Evolutionary conservation across 1,140 invertebrate genomes (phyloP).

Genomic region (Scaptomyza pallida): DNA sequence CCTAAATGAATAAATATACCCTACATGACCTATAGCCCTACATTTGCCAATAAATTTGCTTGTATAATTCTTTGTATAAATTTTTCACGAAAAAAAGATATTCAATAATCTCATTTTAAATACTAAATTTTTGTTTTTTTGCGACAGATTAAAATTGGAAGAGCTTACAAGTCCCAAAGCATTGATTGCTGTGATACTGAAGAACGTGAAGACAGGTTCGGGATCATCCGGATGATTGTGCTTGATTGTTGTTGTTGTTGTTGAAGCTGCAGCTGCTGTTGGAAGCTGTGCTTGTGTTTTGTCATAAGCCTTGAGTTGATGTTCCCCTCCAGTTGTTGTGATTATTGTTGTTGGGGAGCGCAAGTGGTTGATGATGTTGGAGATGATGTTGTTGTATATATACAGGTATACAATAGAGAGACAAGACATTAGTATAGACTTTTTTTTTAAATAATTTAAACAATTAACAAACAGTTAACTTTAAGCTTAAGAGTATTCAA

Average conservation of each 20-base stretch:
- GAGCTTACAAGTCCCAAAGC: constrained; percentile 66
- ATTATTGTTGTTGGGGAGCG: constrained; percentile 34
- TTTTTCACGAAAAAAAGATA: constrained; percentile 23
- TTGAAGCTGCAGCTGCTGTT: background rate
- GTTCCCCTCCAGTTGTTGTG: constrained; percentile 18
- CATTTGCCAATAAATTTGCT: constrained; percentile 54
- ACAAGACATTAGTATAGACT: constrained; percentile 77
- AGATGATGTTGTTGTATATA: constrained; percentile 57
- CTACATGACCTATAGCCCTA: constrained; percentile 37
- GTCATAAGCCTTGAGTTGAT: constrained; percentile 10
- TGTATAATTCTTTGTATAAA: constrained; percentile 21
- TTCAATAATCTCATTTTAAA: constrained; percentile 18
- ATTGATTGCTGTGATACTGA: constrained; percentile 13
- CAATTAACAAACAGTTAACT: constrained; percentile 71
- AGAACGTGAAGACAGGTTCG: constrained; percentile 12
- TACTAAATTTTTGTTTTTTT: constrained; percentile 28
- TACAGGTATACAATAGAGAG: constrained; percentile 81
- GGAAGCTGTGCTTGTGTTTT: constrained; percentile 3
- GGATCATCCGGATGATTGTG: constrained; percentile 6
- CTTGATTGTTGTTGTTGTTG: background rate
- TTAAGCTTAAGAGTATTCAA: constrained; percentile 67
- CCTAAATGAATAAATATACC: constrained; percentile 27
- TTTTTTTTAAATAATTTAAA: constrained; percentile 72
- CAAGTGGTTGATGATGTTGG: constrained; percentile 32
- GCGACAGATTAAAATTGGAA: constrained; percentile 68